phyloP scores from a whole-genome alignment of 53 echinoderm and acorn worm species.

The Echinometra lucunter region DNA sequence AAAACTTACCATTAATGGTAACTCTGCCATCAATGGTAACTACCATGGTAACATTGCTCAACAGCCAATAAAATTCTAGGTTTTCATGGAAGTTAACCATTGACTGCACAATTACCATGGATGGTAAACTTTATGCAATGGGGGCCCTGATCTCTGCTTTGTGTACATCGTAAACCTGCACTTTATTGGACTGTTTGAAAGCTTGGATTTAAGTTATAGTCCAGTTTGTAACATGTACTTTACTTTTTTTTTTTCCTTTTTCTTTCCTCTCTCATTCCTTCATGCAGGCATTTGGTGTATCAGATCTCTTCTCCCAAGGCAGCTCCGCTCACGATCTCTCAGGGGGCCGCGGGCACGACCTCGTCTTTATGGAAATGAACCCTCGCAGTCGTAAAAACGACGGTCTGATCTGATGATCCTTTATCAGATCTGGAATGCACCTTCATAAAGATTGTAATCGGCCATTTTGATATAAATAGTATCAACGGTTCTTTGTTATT shows the following conservation, averaged over 20 bases:
- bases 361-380: conserved; percentile 99
- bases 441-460: conserved; percentile 24
- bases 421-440: neutral
- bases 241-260: neutral
- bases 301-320: conserved; percentile 75
- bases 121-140: too few relatives aligned
- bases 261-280: neutral
- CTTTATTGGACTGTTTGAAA: too few relatives aligned
- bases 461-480: neutral
- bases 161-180: too few relatives aligned
- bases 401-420: conserved; percentile 61
- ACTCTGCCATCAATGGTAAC: too few relatives aligned
- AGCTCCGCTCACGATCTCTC: conserved; percentile 64
- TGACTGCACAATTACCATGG: too few relatives aligned
- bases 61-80: too few relatives aligned
- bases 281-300: conserved; percentile 79
- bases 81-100: too few relatives aligned
- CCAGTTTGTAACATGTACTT: too few relatives aligned
- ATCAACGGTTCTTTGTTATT: neutral
- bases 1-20: too few relatives aligned
- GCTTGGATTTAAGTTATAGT: too few relatives aligned
- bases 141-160: too few relatives aligned
- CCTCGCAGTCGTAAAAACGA: conserved; percentile 74
- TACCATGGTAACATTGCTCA: too few relatives aligned
- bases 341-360: conserved; percentile 75